Evolutionary conservation across 2,113 vertebrate species (phyloP), one percentile per base, ranked within the genome.

Genomic region (Eubucco bourcierii): DNA sequence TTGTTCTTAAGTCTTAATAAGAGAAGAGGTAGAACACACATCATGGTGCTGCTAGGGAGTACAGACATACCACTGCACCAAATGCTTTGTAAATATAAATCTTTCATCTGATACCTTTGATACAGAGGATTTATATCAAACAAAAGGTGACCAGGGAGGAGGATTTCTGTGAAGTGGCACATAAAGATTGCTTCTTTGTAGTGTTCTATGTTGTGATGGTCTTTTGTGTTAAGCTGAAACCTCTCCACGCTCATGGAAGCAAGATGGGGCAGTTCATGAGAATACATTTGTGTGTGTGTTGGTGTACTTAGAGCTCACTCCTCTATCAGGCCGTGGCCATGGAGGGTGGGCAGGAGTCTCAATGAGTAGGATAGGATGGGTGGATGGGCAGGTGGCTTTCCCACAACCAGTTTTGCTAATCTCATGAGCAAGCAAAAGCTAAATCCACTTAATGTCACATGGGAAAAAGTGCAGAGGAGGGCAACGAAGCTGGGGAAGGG

Each of bases 191-290:
- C 55, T 66, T 58, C 27, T 33, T 59, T 55, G 34, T 25, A 12
- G 12, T 63, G 53, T 47, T 83, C 8, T 1, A 0, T 70, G 11
- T 80, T 14, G 4, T 53, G 37, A n/a, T 65, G 60, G 4, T 52
- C 46, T 52, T 50, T 71, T 8, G 33, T 71, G 76, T 78, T 85
- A 33, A 33, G 17, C 6, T 71, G 53, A 71, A 85, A 50, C 39
- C 24, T 68, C 33, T n/a, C 27, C 28, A 10, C 0, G 2, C 15
- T 47, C 16, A 0, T 37, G 33, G 79, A 74, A 60, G 13, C 31
- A 61, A 56, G 29, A 7, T 64, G 23, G 27, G 34, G 28, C 37
- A 24, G 33, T 75, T 17, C 39, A 3, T 56, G 52, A 34, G 18
- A 80, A 44, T 61, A 24, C 0, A 0, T 3, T 4, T 39, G 27